Conservation (phyloP, 2,797 vertebrate species). For the Leptoclinus maculatus region DNA sequence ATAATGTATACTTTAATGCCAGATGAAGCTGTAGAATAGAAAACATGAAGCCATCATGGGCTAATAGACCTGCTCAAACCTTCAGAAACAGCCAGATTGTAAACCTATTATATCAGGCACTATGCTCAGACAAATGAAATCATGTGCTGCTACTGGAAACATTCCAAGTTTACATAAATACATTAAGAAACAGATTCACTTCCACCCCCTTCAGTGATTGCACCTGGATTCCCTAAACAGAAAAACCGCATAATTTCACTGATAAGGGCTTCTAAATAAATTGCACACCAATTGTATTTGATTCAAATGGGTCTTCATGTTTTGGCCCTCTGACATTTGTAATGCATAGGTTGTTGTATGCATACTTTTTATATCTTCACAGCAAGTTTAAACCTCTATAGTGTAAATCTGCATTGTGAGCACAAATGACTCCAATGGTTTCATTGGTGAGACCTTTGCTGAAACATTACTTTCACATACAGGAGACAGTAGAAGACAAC, state of each 20-base stretch:
- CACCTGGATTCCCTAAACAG: constrained; percentile 74
- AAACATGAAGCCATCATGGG: constrained; percentile 37
- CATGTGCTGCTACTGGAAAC: constrained; percentile 78
- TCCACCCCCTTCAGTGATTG: constrained; percentile 76
- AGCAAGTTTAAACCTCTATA: constrained; percentile 12
- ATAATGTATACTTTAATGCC: constrained; percentile 19
- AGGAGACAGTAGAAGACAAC: background rate
- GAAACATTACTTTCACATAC: constrained; percentile 17
- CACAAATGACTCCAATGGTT: constrained; percentile 12
- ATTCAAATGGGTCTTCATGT: constrained; percentile 39
- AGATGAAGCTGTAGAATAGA: constrained; percentile 27
- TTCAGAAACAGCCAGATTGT: constrained; percentile 76
- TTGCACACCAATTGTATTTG: constrained; percentile 50
- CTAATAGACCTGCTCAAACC: constrained; percentile 66
- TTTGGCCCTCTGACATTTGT: constrained; percentile 21
- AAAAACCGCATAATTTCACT: constrained; percentile 62
- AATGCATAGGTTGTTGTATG: constrained; percentile 26
- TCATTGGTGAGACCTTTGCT: constrained; percentile 14
- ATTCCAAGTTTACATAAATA: constrained; percentile 82
- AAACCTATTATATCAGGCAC: constrained; percentile 80
- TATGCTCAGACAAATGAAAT: constrained; percentile 82
- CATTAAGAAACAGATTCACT: constrained; percentile 82
- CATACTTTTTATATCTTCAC: constrained; percentile 7
- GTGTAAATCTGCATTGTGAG: constrained; percentile 18
- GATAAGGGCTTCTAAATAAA: constrained; percentile 75